These are phyloP conservation scores for Baryphthengus martii DNA, from an alignment of 2,113 vertebrate species.

Conservation along the genomic window DNA sequence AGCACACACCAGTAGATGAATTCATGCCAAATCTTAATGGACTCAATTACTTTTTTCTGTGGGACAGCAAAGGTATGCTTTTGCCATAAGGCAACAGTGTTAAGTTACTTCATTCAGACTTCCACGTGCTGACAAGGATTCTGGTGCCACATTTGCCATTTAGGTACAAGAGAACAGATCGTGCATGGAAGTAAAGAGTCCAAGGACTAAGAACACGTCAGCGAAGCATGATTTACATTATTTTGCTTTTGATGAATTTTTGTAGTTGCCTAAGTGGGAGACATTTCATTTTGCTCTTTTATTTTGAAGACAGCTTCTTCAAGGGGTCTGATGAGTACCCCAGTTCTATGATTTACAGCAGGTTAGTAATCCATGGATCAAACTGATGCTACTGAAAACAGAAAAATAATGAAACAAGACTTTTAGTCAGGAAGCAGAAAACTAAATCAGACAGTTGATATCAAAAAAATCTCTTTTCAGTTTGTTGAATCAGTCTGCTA, in stretches of 20 bases:
- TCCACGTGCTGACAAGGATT: neutral
- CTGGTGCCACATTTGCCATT: neutral
- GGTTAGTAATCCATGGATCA: neutral
- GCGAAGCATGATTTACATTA: neutral
- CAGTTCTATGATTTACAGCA: neutral
- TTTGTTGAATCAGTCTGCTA: neutral
- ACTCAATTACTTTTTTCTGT: neutral
- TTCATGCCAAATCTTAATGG: neutral
- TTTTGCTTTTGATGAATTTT: neutral
- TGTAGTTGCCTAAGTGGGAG: neutral
- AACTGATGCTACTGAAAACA: neutral
- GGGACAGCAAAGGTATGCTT: neutral
- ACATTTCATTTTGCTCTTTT: neutral
- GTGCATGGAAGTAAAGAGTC: neutral
- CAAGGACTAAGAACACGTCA: neutral
- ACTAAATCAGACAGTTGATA: neutral
- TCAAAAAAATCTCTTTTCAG: neutral
- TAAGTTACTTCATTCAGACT: neutral
- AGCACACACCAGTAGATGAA: neutral
- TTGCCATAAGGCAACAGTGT: rapidly evolving
- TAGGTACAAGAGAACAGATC: neutral
- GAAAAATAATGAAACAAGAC: neutral
- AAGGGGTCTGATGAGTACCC: neutral
- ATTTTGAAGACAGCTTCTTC: neutral
- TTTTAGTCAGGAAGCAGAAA: neutral